Evolutionary conservation across 2,113 vertebrate species (phyloP).

Genomic region (Alces alces): DNA sequence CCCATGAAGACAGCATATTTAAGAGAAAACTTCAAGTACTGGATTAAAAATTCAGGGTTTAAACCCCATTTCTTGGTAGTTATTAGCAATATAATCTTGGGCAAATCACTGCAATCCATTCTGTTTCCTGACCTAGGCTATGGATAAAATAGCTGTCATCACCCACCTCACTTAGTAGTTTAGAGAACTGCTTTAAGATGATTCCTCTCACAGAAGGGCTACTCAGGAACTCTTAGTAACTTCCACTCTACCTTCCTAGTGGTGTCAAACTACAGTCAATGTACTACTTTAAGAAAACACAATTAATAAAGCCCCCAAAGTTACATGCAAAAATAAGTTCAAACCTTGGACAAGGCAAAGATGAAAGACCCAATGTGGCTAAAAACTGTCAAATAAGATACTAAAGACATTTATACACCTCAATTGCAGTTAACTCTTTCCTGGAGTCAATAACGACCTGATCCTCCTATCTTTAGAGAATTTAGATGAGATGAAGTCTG

Average conservation of each 20-base stretch:
- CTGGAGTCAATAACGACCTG: background rate
- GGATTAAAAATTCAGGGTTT: background rate
- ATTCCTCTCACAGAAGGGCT: background rate
- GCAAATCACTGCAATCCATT: background rate
- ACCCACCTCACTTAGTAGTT: background rate
- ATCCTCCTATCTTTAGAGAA: background rate
- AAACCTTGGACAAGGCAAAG: background rate
- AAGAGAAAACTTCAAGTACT: background rate
- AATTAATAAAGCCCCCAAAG: background rate
- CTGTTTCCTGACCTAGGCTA: background rate
- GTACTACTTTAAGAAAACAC: background rate
- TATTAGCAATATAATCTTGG: background rate
- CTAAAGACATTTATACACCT: background rate
- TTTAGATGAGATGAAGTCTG: background rate
- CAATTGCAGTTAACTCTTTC: background rate
- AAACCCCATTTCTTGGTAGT: background rate
- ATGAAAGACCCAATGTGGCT: background rate
- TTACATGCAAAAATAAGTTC: constrained; percentile 24
- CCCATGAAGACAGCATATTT: background rate
- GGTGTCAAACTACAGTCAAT: background rate
- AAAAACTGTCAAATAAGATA: background rate
- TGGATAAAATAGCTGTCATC: background rate
- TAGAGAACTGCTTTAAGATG: background rate
- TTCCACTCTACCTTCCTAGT: background rate
- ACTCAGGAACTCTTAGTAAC: background rate